Conservation (phyloP, 2,888 invertebrate species). For the Acleris sparsana region DNA sequence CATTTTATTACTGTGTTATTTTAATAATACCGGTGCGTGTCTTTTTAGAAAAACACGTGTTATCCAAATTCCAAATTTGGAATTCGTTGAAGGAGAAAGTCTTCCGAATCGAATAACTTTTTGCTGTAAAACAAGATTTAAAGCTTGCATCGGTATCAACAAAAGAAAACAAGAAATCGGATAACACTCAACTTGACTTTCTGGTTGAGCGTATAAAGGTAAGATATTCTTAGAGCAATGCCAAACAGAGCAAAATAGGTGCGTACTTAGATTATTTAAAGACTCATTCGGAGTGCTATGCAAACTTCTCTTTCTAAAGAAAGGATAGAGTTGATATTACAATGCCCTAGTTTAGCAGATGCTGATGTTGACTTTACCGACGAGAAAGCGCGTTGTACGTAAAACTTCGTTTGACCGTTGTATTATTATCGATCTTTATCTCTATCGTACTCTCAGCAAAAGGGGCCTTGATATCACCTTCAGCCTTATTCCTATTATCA, state of each 20-base stretch:
- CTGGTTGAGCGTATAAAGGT: conserved; percentile 14
- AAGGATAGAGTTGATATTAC: conserved; percentile 3
- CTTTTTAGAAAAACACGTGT: conserved; percentile 28
- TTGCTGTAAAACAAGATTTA: conserved; percentile 35
- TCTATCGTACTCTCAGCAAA: conserved; percentile 26
- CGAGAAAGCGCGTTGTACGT: conserved; percentile 31
- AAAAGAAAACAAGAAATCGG: conserved; percentile 26
- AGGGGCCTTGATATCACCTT: conserved; percentile 1
- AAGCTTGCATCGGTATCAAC: conserved; percentile 28
- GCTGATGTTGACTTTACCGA: conserved; percentile 23
- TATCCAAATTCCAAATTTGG: conserved; percentile 42
- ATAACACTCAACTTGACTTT: conserved; percentile 29
- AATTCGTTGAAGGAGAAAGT: conserved; percentile 55
- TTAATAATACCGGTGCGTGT: conserved; percentile 5
- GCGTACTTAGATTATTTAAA: conserved; percentile 27
- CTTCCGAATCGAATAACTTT: conserved; percentile 41
- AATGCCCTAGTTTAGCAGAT: conserved; percentile 19
- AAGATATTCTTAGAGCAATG: conserved; percentile 19
- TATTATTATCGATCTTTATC: conserved; percentile 68
- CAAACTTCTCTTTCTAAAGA: conserved; percentile 1
- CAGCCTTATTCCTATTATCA: conserved; percentile 19
- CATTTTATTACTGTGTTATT: not conserved
- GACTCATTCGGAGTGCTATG: not conserved
- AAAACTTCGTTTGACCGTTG: conserved; percentile 46
- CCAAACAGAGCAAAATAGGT: conserved; percentile 32